Conservation (phyloP, 64 coral and sea anemone species). For the Orbicella faveolata region DNA sequence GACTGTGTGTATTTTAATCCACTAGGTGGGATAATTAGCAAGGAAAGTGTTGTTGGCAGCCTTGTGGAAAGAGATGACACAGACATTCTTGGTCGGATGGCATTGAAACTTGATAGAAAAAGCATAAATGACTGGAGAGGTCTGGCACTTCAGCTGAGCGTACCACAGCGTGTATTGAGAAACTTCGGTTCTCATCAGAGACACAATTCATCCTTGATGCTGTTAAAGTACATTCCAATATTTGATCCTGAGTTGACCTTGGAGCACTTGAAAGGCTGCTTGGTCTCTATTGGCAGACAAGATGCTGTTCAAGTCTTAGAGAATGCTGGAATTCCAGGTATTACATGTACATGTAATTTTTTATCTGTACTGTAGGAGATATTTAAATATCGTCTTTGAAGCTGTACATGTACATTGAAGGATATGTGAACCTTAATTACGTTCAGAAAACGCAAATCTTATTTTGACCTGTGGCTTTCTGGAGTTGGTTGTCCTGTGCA, state of each 20-base stretch:
- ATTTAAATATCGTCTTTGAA: neutral
- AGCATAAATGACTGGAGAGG: constrained; percentile 61
- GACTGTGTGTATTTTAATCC: too few relatives aligned
- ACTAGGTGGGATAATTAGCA: constrained; percentile 58
- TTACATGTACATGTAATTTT: neutral
- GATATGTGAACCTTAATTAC: too few relatives aligned
- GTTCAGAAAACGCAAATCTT: too few relatives aligned
- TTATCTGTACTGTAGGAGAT: neutral
- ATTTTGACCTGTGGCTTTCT: too few relatives aligned
- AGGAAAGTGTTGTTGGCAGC: constrained; percentile 61
- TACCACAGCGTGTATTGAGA: constrained; percentile 71
- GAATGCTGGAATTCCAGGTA: constrained; percentile 82
- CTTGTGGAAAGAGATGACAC: constrained; percentile 73
- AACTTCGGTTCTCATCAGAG: constrained; percentile 70
- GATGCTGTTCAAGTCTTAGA: constrained; percentile 78
- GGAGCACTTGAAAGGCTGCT: constrained; percentile 51
- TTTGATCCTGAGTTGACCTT: constrained; percentile 85
- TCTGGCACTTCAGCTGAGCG: constrained; percentile 57
- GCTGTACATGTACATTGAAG: too few relatives aligned
- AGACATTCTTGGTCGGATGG: constrained; percentile 60
- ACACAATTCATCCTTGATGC: constrained; percentile 69
- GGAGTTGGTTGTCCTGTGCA: too few relatives aligned
- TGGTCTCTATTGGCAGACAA: constrained; percentile 39
- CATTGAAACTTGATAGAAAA: constrained; percentile 58
- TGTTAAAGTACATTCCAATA: constrained; percentile 84